Conservation (phyloP, 2,113 vertebrate genomes). For the Malurus alboscapulatus region DNA sequence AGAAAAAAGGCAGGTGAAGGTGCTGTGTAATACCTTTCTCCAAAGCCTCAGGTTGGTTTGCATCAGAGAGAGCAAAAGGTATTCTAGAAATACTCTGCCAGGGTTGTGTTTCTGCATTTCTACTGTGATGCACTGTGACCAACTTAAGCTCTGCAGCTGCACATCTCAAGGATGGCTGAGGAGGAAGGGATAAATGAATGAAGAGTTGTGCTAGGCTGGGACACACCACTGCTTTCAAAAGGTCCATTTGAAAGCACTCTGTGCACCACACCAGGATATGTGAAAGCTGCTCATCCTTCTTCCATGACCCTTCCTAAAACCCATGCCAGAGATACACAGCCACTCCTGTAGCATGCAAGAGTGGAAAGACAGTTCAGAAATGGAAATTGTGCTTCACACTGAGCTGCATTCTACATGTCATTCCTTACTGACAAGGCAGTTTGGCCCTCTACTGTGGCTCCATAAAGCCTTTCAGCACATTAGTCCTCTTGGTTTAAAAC, state of each 20-base stretch:
- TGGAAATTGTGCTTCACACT: not conserved
- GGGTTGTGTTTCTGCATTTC: not conserved
- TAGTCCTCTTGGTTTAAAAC: not conserved
- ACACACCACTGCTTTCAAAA: not conserved
- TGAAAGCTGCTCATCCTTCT: not conserved
- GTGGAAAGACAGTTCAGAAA: not conserved
- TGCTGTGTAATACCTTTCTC: not conserved
- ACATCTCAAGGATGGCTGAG: accelerated
- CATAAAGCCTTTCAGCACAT: not conserved
- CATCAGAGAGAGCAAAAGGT: not conserved
- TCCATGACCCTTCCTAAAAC: not conserved
- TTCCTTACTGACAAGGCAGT: not conserved
- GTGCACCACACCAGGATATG: not conserved
- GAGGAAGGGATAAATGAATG: not conserved
- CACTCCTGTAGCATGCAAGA: accelerated
- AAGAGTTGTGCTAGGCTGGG: not conserved
- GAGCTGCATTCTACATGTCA: not conserved
- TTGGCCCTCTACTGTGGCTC: not conserved
- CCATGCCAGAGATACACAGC: accelerated
- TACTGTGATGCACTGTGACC: not conserved
- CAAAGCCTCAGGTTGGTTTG: not conserved
- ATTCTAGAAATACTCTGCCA: not conserved
- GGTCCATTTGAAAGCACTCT: not conserved
- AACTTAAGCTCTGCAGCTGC: not conserved
- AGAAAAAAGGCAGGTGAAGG: not conserved